Conservation (phyloP, 2,888 invertebrate species). For the Hoplodrina blanda region DNA sequence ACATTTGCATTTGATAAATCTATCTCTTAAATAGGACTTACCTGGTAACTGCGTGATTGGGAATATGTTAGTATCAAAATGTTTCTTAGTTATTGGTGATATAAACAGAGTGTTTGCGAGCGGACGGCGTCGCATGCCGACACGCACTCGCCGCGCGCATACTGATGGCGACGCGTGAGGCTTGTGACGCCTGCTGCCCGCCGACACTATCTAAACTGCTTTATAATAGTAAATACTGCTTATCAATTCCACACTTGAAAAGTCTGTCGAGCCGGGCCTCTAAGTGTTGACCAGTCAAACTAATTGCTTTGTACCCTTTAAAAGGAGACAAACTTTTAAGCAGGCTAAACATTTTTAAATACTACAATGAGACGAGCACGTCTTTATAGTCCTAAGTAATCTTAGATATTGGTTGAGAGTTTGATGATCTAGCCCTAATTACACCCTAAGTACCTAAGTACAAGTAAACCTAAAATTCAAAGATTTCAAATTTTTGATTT, state of each 20-base stretch:
- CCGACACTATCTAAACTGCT: slow-evolving; percentile 60
- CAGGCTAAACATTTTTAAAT: neutral
- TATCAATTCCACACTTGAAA: slow-evolving; percentile 56
- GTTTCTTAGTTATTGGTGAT: slow-evolving; percentile 67
- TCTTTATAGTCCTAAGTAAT: neutral
- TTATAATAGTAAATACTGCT: slow-evolving; percentile 63
- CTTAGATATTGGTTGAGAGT: neutral
- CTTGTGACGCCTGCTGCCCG: slow-evolving; percentile 65
- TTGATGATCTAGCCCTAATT: neutral
- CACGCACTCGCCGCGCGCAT: slow-evolving; percentile 83
- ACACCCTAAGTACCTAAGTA: neutral
- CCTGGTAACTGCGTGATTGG: neutral
- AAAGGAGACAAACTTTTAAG: neutral
- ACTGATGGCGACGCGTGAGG: slow-evolving; percentile 78
- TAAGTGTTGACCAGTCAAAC: slow-evolving; percentile 6
- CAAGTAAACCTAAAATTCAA: neutral
- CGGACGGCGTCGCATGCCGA: slow-evolving; percentile 87
- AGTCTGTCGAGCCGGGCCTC: slow-evolving; percentile 21
- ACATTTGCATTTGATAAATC: slow-evolving; percentile 6
- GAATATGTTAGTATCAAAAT: slow-evolving; percentile 54
- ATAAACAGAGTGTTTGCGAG: slow-evolving; percentile 71
- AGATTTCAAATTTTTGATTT: neutral
- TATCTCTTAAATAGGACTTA: slow-evolving; percentile 10
- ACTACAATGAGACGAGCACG: neutral
- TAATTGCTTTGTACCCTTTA: slow-evolving; percentile 21